Evolutionary conservation across 2,888 invertebrate genomes (phyloP), one percentile per base, ranked within the genome.

Genomic region (Dorcus parallelipipedus): DNA sequence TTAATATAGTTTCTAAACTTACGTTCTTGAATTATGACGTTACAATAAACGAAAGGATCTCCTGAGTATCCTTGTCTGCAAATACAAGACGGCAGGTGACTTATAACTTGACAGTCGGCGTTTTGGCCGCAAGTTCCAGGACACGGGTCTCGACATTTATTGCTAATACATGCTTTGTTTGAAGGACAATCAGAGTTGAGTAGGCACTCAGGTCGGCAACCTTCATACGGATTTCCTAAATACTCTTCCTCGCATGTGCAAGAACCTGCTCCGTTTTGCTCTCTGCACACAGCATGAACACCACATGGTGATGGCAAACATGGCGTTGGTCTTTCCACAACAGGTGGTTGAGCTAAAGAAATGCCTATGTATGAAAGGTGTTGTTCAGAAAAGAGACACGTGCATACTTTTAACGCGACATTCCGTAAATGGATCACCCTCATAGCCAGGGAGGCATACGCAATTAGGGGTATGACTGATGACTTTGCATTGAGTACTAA

Each of bases 381-480:
- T 33, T 8, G 38, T 49, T 20, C 49, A 52, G 20, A 20, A 20
- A 20, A 20, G 20, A 20, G 20, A 20, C 2, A 20, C 38, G 43
- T 40, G 56, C 58, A 42, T 42, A 75, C 75, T 64, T 54, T 70
- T 66, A 72, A 76, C 72, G 61, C 72, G 65, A 71, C 87, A 84
- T 63, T 79, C 70, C 59, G 79, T 81, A 67, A 87, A 86, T 50
- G 90, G 88, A 80, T 90, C 87, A 9, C 90, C 90, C 7, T 82
- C 83, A 64, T 83, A 86, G 10, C 87, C 86, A 38, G 79, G 75
- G 61, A 80, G 74, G 69, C 90, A 90, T 9, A 83, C 80, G 69
- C 86, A 91, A 76, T 87, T 87, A 0, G 91, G 87, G 41, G 85
- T 86, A 71, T 92, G 91, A 67, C 87, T 89, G 40, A 88, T 84